These are phyloP conservation scores for Peromyscus polionotus DNA, from an alignment of 2,113 vertebrate species.

Conservation along the genomic window DNA sequence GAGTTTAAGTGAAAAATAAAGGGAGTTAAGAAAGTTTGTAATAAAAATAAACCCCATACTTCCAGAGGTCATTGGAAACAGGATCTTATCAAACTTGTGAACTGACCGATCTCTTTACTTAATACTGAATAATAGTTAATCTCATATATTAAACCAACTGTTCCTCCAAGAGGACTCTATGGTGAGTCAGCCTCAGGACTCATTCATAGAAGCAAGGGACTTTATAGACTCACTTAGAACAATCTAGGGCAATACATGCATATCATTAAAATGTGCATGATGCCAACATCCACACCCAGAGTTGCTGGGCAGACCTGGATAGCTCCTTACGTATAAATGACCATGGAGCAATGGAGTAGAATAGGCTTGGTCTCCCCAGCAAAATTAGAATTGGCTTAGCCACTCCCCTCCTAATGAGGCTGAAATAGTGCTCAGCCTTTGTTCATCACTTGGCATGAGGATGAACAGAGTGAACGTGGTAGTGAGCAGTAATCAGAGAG, in stretches of 20 bases:
- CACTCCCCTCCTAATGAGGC: background rate
- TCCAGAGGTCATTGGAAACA: background rate
- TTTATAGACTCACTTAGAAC: background rate
- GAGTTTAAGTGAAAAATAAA: conserved; percentile 1
- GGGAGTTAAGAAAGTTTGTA: background rate
- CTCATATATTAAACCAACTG: background rate
- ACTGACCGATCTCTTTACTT: background rate
- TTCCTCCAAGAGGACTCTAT: background rate
- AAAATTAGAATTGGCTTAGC: background rate
- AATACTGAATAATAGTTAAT: background rate
- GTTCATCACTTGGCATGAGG: background rate
- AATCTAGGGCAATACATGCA: background rate
- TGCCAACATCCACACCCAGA: background rate
- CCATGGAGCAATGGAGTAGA: background rate
- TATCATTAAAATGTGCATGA: no score
- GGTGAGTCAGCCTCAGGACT: background rate
- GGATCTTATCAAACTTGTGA: background rate
- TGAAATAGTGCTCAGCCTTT: no score
- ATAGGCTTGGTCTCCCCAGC: background rate
- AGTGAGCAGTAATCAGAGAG: background rate
- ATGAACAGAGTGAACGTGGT: no score
- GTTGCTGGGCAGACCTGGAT: background rate
- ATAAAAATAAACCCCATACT: background rate
- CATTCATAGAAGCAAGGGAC: background rate
- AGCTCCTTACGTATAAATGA: background rate